These are phyloP conservation scores for Podarcis lilfordi DNA, from an alignment of 2,797 vertebrate genomes.

Conservation along the genomic window DNA sequence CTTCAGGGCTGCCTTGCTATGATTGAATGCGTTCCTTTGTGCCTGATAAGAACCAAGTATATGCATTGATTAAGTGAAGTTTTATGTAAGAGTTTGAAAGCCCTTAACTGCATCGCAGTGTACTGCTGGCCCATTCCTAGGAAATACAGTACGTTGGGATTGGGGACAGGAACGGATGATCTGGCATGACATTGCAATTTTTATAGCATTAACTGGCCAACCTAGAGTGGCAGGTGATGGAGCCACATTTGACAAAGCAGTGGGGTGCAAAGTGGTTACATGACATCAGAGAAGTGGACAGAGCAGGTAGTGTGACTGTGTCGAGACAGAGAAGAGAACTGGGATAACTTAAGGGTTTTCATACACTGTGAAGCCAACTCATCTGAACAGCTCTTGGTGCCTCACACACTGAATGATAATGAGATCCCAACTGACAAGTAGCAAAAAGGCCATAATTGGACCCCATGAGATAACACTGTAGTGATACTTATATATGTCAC, in stretches of 20 bases:
- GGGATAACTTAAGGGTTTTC: neutral
- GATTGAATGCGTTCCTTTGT: constrained; percentile 30
- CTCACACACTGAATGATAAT: neutral
- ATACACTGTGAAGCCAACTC: neutral
- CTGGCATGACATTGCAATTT: neutral
- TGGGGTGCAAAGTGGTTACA: neutral
- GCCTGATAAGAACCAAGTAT: constrained; percentile 27
- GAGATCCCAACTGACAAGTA: neutral
- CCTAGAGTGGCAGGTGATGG: neutral
- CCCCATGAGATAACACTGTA: neutral
- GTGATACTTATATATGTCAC: neutral
- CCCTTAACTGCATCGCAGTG: neutral
- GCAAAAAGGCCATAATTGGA: neutral
- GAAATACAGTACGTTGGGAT: neutral
- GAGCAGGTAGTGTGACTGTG: neutral
- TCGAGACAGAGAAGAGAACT: neutral
- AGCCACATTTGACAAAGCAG: neutral
- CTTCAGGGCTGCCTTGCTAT: constrained; percentile 43
- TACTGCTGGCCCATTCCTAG: neutral
- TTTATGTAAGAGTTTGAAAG: neutral
- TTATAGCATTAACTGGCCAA: neutral
- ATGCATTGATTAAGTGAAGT: constrained; percentile 31
- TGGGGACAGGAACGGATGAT: neutral
- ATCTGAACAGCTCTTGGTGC: neutral
- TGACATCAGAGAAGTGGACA: neutral